Evolutionary conservation across 37 sponge, comb jelly and placozoan species (phyloP).

Genomic region (Ianthella basta): DNA sequence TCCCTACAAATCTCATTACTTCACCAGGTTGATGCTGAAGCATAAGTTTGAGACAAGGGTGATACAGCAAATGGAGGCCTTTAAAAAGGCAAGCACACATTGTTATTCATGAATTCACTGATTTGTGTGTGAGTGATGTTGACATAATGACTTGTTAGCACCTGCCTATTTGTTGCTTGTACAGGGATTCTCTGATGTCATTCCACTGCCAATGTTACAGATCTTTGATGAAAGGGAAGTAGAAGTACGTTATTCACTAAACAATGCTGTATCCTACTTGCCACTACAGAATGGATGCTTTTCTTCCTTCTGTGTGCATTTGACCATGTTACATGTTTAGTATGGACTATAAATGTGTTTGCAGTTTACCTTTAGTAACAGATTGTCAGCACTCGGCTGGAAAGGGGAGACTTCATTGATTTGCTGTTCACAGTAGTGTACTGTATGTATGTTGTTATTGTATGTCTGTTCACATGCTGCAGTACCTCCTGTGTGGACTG

Average conservation of each 20-base stretch:
- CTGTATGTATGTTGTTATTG: neutral
- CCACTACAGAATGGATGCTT: neutral
- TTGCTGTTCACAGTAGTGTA: neutral
- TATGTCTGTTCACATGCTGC: neutral
- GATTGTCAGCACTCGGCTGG: too few relatives aligned
- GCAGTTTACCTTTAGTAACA: too few relatives aligned
- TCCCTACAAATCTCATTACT: neutral
- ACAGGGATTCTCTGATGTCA: constrained; percentile 92
- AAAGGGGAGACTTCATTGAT: too few relatives aligned
- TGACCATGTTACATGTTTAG: too few relatives aligned
- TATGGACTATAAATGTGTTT: too few relatives aligned
- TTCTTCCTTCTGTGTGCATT: neutral
- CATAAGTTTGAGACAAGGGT: constrained; percentile 92
- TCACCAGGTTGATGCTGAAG: constrained; percentile 81
- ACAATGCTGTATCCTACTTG: neutral
- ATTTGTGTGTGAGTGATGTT: too few relatives aligned
- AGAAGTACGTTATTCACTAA: constrained; percentile 54
- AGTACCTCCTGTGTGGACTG: constrained; percentile 96
- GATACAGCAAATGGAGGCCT: constrained; percentile 84
- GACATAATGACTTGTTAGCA: too few relatives aligned
- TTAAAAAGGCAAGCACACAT: constrained; percentile 68
- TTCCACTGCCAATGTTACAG: constrained; percentile 70
- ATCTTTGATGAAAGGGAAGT: constrained; percentile 94
- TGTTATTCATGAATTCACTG: neutral
- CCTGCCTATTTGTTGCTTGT: neutral